phyloP scores from a whole-genome alignment of 2,888 invertebrate species.

The Spatulosminthurus flaviceps region DNA sequence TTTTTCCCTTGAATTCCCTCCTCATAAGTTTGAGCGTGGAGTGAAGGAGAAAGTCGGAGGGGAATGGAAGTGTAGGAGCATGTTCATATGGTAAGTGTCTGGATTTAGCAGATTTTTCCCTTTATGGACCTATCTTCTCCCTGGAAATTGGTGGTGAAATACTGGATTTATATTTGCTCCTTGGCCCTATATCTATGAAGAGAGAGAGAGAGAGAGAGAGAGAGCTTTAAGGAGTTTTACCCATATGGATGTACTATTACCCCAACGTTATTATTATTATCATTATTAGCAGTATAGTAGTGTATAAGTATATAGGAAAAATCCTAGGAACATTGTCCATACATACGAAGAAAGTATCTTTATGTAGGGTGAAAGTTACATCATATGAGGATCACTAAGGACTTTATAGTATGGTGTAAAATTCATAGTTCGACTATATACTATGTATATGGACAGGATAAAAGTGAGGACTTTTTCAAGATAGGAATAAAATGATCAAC shows the following conservation, averaged over 20 bases:
- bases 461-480: no score
- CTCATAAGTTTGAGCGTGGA: no score
- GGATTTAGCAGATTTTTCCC: constrained; percentile 31
- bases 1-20: constrained; percentile 18
- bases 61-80: constrained; percentile 23
- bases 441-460: no score
- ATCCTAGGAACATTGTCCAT: no score
- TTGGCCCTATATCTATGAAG: background rate
- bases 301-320: background rate
- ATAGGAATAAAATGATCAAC: constrained; percentile 24
- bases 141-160: constrained; percentile 21
- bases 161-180: constrained; percentile 32
- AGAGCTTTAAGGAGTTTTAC: constrained; percentile 18
- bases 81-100: constrained; percentile 42
- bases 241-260: background rate
- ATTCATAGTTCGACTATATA: no score
- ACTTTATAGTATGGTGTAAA: no score
- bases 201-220: no score
- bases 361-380: no score
- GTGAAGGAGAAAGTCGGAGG: no score
- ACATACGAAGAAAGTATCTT: no score
- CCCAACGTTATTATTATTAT: constrained; percentile 13
- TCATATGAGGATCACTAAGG: no score
- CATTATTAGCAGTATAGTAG: background rate
- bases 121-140: constrained; percentile 21